Conservation (phyloP, 2,888 invertebrate genomes). For the Amaurobius ferox region DNA sequence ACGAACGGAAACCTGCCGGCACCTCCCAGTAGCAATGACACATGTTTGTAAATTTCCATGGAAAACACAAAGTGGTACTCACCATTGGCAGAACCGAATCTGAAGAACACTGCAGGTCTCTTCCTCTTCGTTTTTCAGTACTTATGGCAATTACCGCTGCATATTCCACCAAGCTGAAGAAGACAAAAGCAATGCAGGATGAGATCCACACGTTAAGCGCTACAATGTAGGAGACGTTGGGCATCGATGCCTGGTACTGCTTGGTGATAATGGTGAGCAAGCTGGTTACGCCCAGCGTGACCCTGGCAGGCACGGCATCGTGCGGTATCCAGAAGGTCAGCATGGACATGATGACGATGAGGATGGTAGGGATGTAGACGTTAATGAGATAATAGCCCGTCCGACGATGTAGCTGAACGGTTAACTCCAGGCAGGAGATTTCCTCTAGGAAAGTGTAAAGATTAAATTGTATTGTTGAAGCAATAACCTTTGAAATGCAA, state of each 20-base stretch:
- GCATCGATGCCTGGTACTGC: constrained; percentile 66
- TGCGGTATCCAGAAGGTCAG: constrained; percentile 73
- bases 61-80: too few relatives aligned
- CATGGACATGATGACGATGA: constrained; percentile 72
- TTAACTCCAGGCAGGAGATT: constrained; percentile 32
- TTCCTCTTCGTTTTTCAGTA: background rate
- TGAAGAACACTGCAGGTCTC: background rate
- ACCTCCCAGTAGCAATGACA: too few relatives aligned
- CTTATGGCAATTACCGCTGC: constrained; percentile 70
- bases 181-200: constrained; percentile 74
- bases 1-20: too few relatives aligned
- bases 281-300: constrained; percentile 84
- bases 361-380: constrained; percentile 69
- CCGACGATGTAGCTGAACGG: constrained; percentile 32
- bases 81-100: constrained; percentile 37
- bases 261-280: constrained; percentile 82
- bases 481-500: too few relatives aligned
- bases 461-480: too few relatives aligned
- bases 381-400: constrained; percentile 68
- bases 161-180: constrained; percentile 74
- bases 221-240: constrained; percentile 76
- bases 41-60: too few relatives aligned
- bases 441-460: constrained; percentile 1
- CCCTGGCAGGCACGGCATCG: constrained; percentile 72
- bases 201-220: constrained; percentile 75